A percentile compares a stretch with the other conserved stretches of the same genome.
phyloP scores from a whole-genome alignment of 2,797 vertebrate genomes.

The Mallotus villosus region DNA sequence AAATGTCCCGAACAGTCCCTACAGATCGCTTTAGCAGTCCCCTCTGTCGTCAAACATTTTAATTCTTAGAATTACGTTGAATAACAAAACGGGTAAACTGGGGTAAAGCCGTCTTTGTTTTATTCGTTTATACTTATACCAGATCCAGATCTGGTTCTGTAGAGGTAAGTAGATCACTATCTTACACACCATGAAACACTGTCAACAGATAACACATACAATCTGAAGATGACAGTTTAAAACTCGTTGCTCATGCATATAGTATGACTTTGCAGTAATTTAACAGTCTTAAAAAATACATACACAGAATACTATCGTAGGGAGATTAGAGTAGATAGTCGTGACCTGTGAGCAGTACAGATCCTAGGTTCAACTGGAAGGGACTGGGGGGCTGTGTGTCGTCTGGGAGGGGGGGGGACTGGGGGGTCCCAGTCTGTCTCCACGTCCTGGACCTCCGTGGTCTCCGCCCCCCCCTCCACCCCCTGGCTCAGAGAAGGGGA shows the following conservation, averaged over 20 bases:
- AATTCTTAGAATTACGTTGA: not conserved
- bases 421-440: not conserved
- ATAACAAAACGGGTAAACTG: not conserved
- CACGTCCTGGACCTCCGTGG: slow-evolving; percentile 13
- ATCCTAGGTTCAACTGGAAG: slow-evolving; percentile 64
- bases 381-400: slow-evolving; percentile 29
- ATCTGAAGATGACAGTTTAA: not conserved
- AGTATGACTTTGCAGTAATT: not conserved
- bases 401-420: not conserved
- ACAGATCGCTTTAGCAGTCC: not conserved
- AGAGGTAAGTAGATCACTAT: not conserved
- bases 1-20: not conserved
- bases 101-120: not conserved
- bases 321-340: slow-evolving; percentile 69
- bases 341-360: slow-evolving; percentile 64
- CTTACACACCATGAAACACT: not conserved
- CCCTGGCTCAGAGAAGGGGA: slow-evolving; percentile 40
- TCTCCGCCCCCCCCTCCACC: slow-evolving; percentile 5
- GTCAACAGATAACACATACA: not conserved
- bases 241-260: not conserved
- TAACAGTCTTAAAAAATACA: not conserved
- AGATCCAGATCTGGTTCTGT: not conserved
- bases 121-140: not conserved
- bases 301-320: not conserved
- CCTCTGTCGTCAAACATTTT: not conserved